A percentile compares a stretch with the other conserved stretches of the same genome.
phyloP scores from a whole-genome alignment of 2,113 vertebrate genomes.

The Pituophis catenifer region DNA sequence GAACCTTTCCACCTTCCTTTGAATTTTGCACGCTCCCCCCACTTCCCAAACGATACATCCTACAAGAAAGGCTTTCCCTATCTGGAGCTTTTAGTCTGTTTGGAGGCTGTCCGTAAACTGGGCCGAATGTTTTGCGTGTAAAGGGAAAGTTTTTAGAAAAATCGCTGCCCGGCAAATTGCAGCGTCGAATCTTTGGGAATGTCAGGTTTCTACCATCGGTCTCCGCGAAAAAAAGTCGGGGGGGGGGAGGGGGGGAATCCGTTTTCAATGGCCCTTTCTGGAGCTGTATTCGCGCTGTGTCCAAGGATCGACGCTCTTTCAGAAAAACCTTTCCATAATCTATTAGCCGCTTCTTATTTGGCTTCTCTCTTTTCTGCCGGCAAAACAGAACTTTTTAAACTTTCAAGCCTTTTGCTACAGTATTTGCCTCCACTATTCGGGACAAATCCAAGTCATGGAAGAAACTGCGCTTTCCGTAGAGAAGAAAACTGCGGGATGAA shows the following conservation, averaged over 20 bases:
- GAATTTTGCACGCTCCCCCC: not conserved
- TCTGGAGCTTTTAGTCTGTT: not conserved
- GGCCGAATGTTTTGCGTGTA: not conserved
- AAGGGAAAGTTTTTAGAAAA: not conserved
- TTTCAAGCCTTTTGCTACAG: not conserved
- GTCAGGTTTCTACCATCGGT: not conserved
- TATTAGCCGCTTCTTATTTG: not conserved
- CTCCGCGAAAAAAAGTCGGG: not conserved
- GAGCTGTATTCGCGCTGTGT: not conserved
- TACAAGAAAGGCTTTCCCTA: not conserved
- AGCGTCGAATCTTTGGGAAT: not conserved
- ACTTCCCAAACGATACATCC: not conserved
- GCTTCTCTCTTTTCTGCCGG: too few relatives aligned
- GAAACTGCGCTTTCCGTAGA: not conserved
- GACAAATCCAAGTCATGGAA: not conserved
- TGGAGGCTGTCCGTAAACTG: not conserved
- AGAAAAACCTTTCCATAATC: not conserved
- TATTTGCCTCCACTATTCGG: not conserved
- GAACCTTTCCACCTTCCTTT: not conserved
- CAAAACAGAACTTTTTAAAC: not conserved
- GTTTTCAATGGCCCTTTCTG: not conserved
- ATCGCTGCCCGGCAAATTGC: not conserved
- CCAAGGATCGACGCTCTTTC: constrained; percentile 5
- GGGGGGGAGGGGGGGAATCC: accelerated
- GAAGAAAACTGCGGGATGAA: not conserved